Evolutionary conservation across 1,140 invertebrate species (phyloP).

Genomic region (Drosophila yakuba): DNA sequence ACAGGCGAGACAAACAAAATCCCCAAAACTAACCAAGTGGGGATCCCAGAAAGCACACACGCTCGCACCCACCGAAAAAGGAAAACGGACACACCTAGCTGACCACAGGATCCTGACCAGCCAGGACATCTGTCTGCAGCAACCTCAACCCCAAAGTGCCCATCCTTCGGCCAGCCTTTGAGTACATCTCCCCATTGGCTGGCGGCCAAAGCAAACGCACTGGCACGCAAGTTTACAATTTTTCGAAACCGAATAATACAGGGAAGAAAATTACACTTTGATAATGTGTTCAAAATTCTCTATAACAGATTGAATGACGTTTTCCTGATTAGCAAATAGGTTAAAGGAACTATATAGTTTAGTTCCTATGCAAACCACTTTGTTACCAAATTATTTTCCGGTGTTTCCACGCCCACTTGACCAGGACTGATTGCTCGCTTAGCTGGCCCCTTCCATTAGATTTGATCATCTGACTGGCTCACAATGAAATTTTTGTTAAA

Average conservation of each 20-base stretch:
- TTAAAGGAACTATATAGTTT: background rate
- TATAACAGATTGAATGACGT: no score
- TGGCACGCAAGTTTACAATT: conserved; percentile 52
- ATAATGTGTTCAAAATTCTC: no score
- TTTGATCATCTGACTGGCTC: conserved; percentile 27
- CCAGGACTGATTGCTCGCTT: conserved; percentile 24
- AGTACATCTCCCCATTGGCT: conserved; percentile 5
- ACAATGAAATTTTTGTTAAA: conserved; percentile 69
- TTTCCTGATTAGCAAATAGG: no score
- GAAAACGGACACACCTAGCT: conserved; percentile 37
- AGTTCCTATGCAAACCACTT: background rate
- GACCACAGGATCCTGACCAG: conserved; percentile 61
- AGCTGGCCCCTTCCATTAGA: conserved; percentile 15
- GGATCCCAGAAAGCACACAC: conserved; percentile 12
- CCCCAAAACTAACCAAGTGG: conserved; percentile 50
- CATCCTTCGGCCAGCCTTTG: conserved; percentile 5
- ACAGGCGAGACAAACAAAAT: conserved; percentile 67
- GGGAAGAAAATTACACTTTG: background rate
- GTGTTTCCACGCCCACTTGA: conserved; percentile 3
- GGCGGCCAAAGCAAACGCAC: conserved; percentile 21
- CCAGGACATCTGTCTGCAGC: conserved; percentile 35
- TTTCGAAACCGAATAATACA: conserved; percentile 16
- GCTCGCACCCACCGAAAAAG: conserved; percentile 17
- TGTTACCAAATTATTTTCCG: background rate
- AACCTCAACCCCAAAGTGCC: conserved; percentile 22